Conservation (phyloP, 2,888 invertebrate genomes). For the Drosophila koepferae region DNA sequence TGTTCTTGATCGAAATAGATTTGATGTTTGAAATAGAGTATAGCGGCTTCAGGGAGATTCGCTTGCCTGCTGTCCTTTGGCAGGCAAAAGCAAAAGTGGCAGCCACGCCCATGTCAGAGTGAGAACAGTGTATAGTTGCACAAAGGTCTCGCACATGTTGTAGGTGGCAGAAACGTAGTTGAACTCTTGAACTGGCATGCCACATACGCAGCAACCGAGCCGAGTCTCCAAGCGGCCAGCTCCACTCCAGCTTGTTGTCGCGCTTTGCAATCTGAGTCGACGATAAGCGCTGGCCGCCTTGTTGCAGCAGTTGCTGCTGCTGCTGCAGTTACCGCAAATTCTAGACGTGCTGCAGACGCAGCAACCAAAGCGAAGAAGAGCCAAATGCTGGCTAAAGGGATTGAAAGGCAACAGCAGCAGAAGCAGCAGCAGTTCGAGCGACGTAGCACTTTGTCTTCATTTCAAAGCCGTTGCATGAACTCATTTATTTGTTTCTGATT, state of each 20-base stretch:
- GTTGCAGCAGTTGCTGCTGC: conserved; percentile 30
- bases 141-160: conserved; percentile 26
- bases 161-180: conserved; percentile 66
- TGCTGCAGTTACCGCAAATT: conserved; percentile 49
- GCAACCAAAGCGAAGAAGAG: not conserved
- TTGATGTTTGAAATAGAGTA: not conserved
- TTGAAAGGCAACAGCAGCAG: not conserved
- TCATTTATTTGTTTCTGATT: conserved; percentile 82
- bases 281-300: conserved; percentile 42
- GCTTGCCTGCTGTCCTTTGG: not conserved
- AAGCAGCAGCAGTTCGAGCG: conserved; percentile 18
- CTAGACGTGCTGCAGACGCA: conserved; percentile 53
- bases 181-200: conserved; percentile 71
- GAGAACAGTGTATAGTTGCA: conserved; percentile 29
- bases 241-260: conserved; percentile 32
- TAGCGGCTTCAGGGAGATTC: not conserved
- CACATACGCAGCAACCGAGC: conserved; percentile 50
- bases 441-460: conserved; percentile 75
- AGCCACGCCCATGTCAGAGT: conserved; percentile 44
- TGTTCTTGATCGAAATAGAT: too few species aligned
- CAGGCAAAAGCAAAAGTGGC: conserved; percentile 40
- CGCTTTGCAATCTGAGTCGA: conserved; percentile 38
- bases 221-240: conserved; percentile 6
- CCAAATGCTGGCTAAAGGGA: not conserved
- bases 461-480: conserved; percentile 77